A percentile compares a stretch with the other conserved stretches of the same genome.
These are phyloP conservation scores for Phylloscopus whistleri DNA, from an alignment of 2,113 vertebrate genomes.

Conservation along the genomic window DNA sequence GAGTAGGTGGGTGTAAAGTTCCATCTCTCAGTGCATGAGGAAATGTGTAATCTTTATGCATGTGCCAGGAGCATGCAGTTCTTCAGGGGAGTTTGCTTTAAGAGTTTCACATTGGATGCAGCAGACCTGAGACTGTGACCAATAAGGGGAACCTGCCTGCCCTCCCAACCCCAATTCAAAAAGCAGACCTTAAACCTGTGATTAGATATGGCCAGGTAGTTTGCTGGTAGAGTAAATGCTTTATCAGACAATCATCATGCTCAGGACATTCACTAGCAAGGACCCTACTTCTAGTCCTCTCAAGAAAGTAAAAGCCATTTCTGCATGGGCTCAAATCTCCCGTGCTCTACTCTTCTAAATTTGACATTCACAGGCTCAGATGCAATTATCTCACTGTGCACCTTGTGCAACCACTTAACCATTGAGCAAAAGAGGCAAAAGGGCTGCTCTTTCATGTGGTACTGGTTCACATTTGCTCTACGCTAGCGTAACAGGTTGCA, in stretches of 20 bases:
- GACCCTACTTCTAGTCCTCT: neutral
- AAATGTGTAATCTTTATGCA: neutral
- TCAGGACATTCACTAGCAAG: neutral
- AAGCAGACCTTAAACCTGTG: neutral
- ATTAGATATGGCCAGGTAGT: neutral
- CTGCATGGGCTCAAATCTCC: neutral
- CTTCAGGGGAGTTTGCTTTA: neutral
- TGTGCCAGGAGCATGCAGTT: neutral
- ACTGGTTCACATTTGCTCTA: neutral
- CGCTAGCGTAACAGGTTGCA: neutral
- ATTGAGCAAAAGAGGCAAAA: neutral
- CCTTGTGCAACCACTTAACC: neutral
- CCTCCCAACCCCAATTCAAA: neutral
- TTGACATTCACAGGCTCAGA: neutral
- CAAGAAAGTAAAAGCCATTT: neutral
- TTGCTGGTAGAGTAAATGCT: neutral
- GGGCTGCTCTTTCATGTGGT: constrained; percentile 25
- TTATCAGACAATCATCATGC: neutral
- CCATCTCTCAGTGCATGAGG: neutral
- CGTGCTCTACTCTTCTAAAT: neutral
- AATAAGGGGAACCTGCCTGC: neutral
- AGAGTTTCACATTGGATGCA: neutral
- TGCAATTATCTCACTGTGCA: neutral
- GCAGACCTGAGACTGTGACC: neutral
- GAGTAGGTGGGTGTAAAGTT: neutral